Conservation (phyloP, 2,797 vertebrate genomes). For the Rhadinocentrus ornatus region DNA sequence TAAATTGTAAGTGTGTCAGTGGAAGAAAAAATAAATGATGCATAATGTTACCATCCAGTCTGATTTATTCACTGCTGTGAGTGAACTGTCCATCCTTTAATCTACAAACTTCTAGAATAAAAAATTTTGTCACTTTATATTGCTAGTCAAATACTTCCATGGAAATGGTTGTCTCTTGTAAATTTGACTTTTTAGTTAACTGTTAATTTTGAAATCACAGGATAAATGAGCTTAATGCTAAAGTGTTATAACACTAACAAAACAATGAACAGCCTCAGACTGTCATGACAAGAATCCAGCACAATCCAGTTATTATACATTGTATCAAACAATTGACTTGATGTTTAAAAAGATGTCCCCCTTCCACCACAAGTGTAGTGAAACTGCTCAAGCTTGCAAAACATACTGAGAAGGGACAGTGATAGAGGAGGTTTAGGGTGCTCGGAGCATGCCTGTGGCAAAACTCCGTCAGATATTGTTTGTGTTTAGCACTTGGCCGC, state of each 20-base stretch:
- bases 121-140: not conserved
- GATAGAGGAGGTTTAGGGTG: slow-evolving; percentile 55
- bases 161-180: not conserved
- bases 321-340: slow-evolving; percentile 61
- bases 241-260: slow-evolving; percentile 50
- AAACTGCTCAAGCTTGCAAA: slow-evolving; percentile 69
- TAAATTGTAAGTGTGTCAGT: not conserved
- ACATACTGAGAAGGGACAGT: slow-evolving; percentile 59
- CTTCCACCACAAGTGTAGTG: slow-evolving; percentile 41
- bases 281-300: slow-evolving; percentile 65
- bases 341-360: slow-evolving; percentile 75
- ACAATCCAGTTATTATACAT: slow-evolving; percentile 60
- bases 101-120: not conserved
- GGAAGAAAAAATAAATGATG: not conserved
- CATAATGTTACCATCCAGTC: not conserved
- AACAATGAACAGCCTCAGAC: slow-evolving; percentile 61
- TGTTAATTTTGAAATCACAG: not conserved
- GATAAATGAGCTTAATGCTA: slow-evolving; percentile 1
- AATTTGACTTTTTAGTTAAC: not conserved
- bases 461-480: slow-evolving; percentile 80
- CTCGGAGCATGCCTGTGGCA: slow-evolving; percentile 76
- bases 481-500: slow-evolving; percentile 70
- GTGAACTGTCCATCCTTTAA: not conserved
- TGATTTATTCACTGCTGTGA: slow-evolving; percentile 7
- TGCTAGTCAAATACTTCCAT: not conserved